These are phyloP conservation scores for Pterocles orientalis DNA, from an alignment of 2,113 vertebrate species.

Conservation along the genomic window DNA sequence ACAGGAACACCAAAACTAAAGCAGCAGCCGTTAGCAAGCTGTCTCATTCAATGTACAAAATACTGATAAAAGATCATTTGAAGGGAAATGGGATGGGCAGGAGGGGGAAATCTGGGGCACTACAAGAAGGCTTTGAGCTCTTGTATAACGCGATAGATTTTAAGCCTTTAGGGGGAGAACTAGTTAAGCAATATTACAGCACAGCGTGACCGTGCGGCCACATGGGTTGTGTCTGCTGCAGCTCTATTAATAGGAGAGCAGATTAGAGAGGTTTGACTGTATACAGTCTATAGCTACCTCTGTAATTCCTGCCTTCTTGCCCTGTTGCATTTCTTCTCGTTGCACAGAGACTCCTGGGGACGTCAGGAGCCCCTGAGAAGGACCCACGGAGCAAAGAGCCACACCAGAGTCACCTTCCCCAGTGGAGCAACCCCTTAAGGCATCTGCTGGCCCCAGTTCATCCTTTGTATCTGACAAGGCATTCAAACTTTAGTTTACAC, in stretches of 20 bases:
- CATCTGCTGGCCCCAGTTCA: not conserved
- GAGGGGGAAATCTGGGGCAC: conserved; percentile 16
- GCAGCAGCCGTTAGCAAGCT: not conserved
- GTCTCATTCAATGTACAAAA: accelerated
- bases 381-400: not conserved
- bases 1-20: accelerated
- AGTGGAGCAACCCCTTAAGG: accelerated
- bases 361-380: not conserved
- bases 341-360: not conserved
- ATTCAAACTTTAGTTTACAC: not conserved
- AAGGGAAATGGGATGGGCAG: not conserved
- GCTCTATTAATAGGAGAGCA: conserved; percentile 40
- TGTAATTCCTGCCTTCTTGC: not conserved
- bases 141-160: conserved; percentile 13
- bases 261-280: not conserved
- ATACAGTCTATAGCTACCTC: not conserved
- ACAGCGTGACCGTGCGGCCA: conserved; percentile 51
- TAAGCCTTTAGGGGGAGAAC: conserved; percentile 43
- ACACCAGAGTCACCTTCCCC: not conserved
- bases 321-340: not conserved
- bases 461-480: not conserved
- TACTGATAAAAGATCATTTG: not conserved
- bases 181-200: not conserved
- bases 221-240: conserved; percentile 42
- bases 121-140: not conserved